phyloP scores from a whole-genome alignment of 2,888 invertebrate species.

The Tiphia femorata region DNA sequence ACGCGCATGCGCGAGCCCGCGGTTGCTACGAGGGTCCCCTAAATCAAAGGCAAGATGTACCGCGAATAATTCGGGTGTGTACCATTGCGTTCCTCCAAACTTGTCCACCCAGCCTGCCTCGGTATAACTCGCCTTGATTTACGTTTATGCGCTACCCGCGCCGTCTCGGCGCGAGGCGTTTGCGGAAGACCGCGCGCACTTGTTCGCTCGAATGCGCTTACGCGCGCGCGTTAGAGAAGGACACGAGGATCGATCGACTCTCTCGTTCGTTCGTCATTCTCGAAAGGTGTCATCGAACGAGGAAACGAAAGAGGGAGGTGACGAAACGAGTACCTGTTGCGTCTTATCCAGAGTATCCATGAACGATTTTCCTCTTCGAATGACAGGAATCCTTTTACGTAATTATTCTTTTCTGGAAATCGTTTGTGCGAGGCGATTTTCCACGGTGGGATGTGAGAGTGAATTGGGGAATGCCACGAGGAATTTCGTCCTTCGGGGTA shows the following conservation, averaged over 20 bases:
- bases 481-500: too few species aligned
- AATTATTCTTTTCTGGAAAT: not conserved
- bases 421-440: not conserved
- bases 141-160: conserved; percentile 1
- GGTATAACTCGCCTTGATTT: conserved; percentile 9
- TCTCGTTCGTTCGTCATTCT: not conserved
- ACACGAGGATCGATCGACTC: not conserved
- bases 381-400: not conserved
- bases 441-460: too few species aligned
- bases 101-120: conserved; percentile 20
- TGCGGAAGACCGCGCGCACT: not conserved
- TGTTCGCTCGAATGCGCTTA: not conserved
- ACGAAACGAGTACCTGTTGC: conserved; percentile 3
- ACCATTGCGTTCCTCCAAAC: conserved; percentile 26
- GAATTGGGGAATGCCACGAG: too few species aligned
- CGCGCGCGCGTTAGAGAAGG: too few species aligned
- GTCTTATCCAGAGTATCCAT: not conserved
- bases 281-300: not conserved
- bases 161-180: not conserved
- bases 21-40: not conserved
- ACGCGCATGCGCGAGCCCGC: too few species aligned
- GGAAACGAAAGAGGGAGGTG: too few species aligned
- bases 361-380: not conserved
- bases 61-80: conserved; percentile 34
- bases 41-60: conserved; percentile 37